Conservation (phyloP, 2,797 vertebrate genomes). For the Lepidocolaptes lacrymiger region DNA sequence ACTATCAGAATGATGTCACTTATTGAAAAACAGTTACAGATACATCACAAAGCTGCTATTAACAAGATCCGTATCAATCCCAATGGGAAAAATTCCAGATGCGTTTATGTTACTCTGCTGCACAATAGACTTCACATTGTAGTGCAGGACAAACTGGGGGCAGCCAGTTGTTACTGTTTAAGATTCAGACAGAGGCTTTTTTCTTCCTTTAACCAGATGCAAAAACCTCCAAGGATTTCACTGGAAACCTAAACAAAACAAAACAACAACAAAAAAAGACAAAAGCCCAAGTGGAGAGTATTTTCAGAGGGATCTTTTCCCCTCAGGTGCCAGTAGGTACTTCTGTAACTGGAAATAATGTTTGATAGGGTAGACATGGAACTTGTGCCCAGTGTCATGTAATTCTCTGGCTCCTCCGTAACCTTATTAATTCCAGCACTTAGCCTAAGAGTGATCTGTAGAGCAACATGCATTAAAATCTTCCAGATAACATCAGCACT, state of each 20-base stretch:
- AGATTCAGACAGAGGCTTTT: constrained; percentile 28
- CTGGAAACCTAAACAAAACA: not conserved
- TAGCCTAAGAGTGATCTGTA: constrained; percentile 1
- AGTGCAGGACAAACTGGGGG: not conserved
- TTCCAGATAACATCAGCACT: constrained; percentile 37
- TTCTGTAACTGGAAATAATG: not conserved
- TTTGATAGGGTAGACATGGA: not conserved
- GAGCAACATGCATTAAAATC: constrained; percentile 40
- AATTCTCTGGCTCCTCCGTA: not conserved
- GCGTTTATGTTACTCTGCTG: constrained; percentile 9
- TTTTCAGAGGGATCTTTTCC: not conserved
- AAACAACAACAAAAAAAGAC: not conserved
- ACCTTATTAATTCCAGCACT: constrained; percentile 13
- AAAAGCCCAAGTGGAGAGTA: not conserved
- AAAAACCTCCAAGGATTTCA: constrained; percentile 7
- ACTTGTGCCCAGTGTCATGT: not conserved
- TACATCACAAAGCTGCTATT: constrained; percentile 34
- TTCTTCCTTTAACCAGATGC: constrained; percentile 14
- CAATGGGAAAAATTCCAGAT: constrained; percentile 5
- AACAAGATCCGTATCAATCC: not conserved
- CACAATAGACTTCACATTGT: constrained; percentile 24
- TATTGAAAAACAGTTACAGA: not conserved
- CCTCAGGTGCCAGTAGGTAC: not conserved
- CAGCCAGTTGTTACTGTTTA: constrained; percentile 11
- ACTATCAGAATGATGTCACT: not conserved